These are phyloP conservation scores for Raphicerus campestris DNA, from an alignment of 2,113 vertebrate genomes.

Conservation along the genomic window DNA sequence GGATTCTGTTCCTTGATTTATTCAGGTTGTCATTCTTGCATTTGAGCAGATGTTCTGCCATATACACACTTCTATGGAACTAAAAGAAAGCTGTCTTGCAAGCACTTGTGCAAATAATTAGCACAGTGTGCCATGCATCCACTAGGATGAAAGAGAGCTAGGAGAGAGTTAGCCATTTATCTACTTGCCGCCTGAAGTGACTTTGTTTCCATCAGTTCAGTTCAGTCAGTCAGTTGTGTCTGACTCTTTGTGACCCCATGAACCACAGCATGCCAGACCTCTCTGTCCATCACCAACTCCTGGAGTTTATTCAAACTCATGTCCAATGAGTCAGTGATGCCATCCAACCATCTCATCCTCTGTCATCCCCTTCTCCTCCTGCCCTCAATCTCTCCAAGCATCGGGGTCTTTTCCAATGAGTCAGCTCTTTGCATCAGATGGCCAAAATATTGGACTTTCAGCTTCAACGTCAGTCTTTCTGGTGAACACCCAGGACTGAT, in stretches of 20 bases:
- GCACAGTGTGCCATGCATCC: not conserved
- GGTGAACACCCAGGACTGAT: not conserved
- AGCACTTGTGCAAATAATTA: not conserved
- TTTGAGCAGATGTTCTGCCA: not conserved
- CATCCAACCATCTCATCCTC: not conserved
- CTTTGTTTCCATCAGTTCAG: not conserved
- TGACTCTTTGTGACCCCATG: not conserved
- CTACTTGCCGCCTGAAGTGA: not conserved
- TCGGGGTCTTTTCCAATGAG: not conserved
- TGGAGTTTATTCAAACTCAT: accelerated
- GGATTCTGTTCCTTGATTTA: not conserved
- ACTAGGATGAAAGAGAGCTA: not conserved
- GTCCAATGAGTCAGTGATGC: not conserved
- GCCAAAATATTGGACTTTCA: not conserved
- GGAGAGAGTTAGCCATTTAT: not conserved
- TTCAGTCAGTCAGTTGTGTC: not conserved
- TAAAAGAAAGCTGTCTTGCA: not conserved
- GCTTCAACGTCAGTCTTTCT: not conserved
- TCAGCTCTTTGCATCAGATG: accelerated
- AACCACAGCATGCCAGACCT: accelerated
- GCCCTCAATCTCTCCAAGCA: not conserved
- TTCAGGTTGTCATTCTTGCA: not conserved
- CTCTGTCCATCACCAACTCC: not conserved
- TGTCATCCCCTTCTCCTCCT: not conserved
- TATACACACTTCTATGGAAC: not conserved